Base-by-base conservation (phyloP, 2,113 vertebrate species). In the Irena cyanogastra region DNA sequence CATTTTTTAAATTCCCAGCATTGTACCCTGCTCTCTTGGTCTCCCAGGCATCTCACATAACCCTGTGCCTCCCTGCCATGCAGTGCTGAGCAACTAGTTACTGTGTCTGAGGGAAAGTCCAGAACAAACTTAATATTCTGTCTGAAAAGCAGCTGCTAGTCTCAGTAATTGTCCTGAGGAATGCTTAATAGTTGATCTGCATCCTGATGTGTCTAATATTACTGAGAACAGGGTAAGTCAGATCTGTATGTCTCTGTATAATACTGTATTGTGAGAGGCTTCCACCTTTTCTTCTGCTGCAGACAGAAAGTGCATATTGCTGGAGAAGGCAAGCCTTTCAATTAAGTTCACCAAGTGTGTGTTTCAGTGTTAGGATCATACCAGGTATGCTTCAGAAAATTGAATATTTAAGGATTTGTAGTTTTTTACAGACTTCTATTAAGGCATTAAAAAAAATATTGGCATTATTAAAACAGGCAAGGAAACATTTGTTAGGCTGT, bases 41-140 rank as follows among this genome's bases (percentile, higher is more conserved):
- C 93, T 95, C 90, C 71, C 88, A 97, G 90, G 87, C 79, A 86
- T 92, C 83, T 95, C 94, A 93, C 71, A 75, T 94, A 94, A 94
- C 87, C 3, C 6, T 2, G 0, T 77, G 78, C 63, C 63, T 88
- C 79, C n/a, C 44, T 92, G 54, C 60, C 39, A 88, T 0, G 4
- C 41, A 41, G 69, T 52, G 39, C 94, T 86, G 79, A 90, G 83
- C 17, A 85, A 75, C 63, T 82, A 3, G 7, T 90, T 88, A 74
- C 45, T 85, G 9, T 37, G 44, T 92, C 90, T 91, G 71, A 86
- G 22, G 30, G 11, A 81, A 90, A 56, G 17, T 90, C 64, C 39
- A 39, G 47, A 83, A 88, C 57, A 94, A 77, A 39, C 50, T 92
- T 86, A 44, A 47, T 88, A 90, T 70, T 90, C 82, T 90, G 45